These are phyloP conservation scores for Exaiptasia diaphana DNA, from an alignment of 64 coral and sea anemone genomes.

Conservation along the genomic window DNA sequence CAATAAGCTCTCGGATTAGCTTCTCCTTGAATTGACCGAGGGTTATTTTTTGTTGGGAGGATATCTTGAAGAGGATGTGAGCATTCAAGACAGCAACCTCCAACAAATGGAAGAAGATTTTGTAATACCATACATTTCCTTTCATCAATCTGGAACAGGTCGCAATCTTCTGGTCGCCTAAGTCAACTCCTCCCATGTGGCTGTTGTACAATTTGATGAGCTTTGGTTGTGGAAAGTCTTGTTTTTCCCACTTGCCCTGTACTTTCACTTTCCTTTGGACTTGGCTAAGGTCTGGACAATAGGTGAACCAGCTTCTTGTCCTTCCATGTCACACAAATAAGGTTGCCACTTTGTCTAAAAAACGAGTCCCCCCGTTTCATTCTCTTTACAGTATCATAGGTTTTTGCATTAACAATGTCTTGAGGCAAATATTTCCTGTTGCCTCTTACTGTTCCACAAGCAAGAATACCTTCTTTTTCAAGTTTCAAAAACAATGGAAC, in stretches of 20 bases:
- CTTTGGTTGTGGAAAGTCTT: conserved; percentile 22
- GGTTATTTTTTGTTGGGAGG: background rate
- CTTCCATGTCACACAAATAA: conserved; percentile 23
- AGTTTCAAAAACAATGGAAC: conserved; percentile 23
- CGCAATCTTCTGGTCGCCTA: conserved; percentile 22
- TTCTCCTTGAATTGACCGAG: background rate
- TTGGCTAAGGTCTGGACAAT: conserved; percentile 6
- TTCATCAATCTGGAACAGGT: conserved; percentile 23
- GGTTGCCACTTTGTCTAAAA: background rate
- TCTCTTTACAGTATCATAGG: background rate
- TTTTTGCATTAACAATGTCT: background rate
- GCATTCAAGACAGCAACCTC: conserved; percentile 29
- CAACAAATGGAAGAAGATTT: conserved; percentile 37
- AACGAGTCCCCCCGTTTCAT: background rate
- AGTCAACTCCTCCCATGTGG: conserved; percentile 26
- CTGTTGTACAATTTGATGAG: conserved; percentile 23
- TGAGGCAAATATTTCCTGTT: conserved; percentile 34
- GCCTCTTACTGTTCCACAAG: conserved; percentile 18
- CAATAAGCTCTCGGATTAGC: background rate
- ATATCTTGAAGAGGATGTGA: conserved; percentile 7
- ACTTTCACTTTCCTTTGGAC: conserved; percentile 23
- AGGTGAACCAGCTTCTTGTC: conserved; percentile 31
- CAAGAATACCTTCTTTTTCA: conserved; percentile 14
- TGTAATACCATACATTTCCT: conserved; percentile 36
- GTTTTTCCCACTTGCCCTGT: background rate